Percentiles rank a stretch among this genome's conserved stretches.
Evolutionary conservation across 2,888 invertebrate species (phyloP).

Genomic region (Trachelus tabidus): DNA sequence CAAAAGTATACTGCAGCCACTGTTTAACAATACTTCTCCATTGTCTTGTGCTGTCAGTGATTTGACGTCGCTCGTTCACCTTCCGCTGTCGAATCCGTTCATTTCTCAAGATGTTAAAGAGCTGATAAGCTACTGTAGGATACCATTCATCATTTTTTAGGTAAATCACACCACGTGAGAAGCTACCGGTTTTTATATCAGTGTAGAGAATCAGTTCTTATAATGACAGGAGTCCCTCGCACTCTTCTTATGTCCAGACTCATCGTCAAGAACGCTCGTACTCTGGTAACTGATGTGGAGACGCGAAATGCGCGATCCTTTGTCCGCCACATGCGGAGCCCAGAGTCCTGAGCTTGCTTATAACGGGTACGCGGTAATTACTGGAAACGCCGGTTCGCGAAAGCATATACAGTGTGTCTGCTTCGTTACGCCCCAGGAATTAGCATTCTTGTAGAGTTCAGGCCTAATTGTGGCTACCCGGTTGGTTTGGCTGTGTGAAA

Average conservation of each 20-base stretch:
- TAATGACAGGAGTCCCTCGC: constrained; percentile 49
- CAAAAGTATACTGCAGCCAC: no score
- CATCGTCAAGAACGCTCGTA: constrained; percentile 42
- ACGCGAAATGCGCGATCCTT: not conserved
- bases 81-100: not conserved
- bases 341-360: not conserved
- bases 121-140: not conserved
- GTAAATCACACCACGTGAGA: constrained; percentile 15
- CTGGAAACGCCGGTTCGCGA: not conserved
- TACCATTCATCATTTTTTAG: constrained; percentile 34
- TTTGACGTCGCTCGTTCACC: not conserved
- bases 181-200: constrained; percentile 36
- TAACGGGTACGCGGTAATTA: not conserved
- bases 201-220: constrained; percentile 33
- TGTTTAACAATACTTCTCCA: not conserved
- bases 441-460: not conserved
- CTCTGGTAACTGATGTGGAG: not conserved
- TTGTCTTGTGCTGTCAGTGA: not conserved
- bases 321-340: not conserved
- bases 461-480: not conserved
- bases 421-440: not conserved
- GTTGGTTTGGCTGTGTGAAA: not conserved
- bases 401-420: not conserved
- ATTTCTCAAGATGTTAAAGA: not conserved
- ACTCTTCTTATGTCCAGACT: constrained; percentile 24